A percentile compares a stretch with the other conserved stretches of the same genome.
These are phyloP conservation scores for Coccyzus lansbergi DNA, from an alignment of 2,797 vertebrate genomes.

Conservation along the genomic window DNA sequence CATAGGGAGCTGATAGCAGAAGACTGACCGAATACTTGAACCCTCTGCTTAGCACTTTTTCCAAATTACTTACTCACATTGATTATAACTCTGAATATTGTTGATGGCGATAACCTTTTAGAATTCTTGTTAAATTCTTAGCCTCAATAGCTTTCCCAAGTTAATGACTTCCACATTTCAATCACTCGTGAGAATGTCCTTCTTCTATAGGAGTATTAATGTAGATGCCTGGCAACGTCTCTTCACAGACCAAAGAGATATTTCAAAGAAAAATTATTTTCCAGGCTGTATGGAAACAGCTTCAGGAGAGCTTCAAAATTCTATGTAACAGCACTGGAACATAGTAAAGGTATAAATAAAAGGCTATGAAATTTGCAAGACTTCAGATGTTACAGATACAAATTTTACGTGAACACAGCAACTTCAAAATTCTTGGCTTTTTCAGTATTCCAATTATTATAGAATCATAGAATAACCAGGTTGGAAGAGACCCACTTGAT, in stretches of 20 bases:
- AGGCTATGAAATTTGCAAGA: background rate
- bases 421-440: background rate
- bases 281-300: background rate
- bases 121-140: constrained; percentile 15
- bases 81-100: background rate
- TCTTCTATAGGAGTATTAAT: constrained; percentile 19
- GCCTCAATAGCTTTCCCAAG: background rate
- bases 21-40: background rate
- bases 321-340: background rate
- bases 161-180: constrained; percentile 55
- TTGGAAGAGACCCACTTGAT: too few species aligned
- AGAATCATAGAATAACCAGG: too few species aligned
- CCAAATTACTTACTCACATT: background rate
- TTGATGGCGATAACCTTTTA: background rate
- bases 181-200: background rate
- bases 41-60: background rate
- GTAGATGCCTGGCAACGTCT: background rate
- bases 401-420: background rate
- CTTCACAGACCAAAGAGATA: background rate
- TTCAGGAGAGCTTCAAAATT: background rate
- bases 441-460: background rate
- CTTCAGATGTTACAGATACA: background rate
- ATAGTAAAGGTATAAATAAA: background rate
- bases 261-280: constrained; percentile 3
- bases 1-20: background rate